Percentiles rank a stretch among this genome's conserved stretches.
These are phyloP conservation scores for Bombus terrestris DNA, from an alignment of 1,140 invertebrate species.

Conservation along the genomic window DNA sequence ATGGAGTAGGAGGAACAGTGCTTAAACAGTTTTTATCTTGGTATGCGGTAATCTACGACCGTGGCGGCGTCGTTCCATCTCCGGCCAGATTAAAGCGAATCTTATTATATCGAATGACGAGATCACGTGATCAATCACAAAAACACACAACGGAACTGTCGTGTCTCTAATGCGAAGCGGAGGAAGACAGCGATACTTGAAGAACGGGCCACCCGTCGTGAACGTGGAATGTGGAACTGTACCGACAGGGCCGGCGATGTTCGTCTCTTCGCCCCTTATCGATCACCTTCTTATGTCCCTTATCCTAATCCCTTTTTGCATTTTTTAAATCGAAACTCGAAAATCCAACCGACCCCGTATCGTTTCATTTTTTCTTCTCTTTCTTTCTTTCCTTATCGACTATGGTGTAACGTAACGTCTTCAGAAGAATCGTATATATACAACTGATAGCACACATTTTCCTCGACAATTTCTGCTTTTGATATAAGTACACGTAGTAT, in stretches of 20 bases:
- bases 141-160: conserved; percentile 81
- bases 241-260: conserved; percentile 68
- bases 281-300: conserved; percentile 2
- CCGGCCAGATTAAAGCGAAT: conserved; percentile 79
- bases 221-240: conserved; percentile 82
- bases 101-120: conserved; percentile 79
- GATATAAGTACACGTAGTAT: no score
- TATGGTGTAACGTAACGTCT: no score
- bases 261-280: conserved; percentile 58
- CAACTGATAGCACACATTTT: no score
- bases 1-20: conserved; percentile 8
- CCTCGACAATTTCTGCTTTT: no score
- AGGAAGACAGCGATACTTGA: conserved; percentile 73
- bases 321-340: neutral
- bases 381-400: neutral
- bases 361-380: no score
- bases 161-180: conserved; percentile 74
- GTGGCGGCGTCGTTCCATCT: conserved; percentile 37
- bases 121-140: conserved; percentile 82
- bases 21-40: conserved; percentile 48
- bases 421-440: no score
- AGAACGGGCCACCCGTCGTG: conserved; percentile 80
- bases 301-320: neutral
- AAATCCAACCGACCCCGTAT: neutral
- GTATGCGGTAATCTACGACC: conserved; percentile 47